Percentiles rank a stretch among this genome's conserved stretches.
These are phyloP conservation scores for Limnephilus rhombicus DNA, from an alignment of 2,888 invertebrate species.

Conservation along the genomic window DNA sequence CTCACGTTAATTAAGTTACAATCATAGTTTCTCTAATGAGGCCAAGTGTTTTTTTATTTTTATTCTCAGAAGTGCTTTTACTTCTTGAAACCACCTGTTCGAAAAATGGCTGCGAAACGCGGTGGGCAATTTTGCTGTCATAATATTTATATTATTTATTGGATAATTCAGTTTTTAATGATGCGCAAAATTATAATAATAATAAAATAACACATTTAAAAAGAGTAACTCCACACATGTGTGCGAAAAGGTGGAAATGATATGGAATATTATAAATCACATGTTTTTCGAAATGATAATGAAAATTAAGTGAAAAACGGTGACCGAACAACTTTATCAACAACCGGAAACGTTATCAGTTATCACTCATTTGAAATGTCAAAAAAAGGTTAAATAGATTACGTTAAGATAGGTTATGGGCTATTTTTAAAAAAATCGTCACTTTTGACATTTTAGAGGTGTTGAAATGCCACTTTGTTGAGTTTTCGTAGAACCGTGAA, in stretches of 20 bases:
- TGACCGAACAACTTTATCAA: no score
- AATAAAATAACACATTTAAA: not conserved
- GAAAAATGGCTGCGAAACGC: not conserved
- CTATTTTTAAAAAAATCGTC: no score
- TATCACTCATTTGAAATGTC: no score
- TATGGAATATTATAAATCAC: not conserved
- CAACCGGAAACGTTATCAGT: no score
- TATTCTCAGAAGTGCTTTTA: not conserved
- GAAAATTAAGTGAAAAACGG: not conserved
- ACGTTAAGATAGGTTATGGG: no score
- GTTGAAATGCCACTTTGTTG: no score
- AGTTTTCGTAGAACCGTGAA: no score
- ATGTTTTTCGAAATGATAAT: not conserved
- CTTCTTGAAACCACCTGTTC: not conserved
- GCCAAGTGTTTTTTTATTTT: not conserved
- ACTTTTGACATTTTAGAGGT: no score
- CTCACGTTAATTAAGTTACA: not conserved
- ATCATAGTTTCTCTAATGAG: not conserved
- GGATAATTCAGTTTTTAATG: not conserved
- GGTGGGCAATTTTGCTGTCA: not conserved
- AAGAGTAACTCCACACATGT: not conserved
- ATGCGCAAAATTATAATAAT: not conserved
- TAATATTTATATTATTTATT: not conserved
- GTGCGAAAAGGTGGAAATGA: not conserved
- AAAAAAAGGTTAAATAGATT: no score